These are phyloP conservation scores for Anguilla rostrata DNA, from an alignment of 2,113 vertebrate genomes.

Conservation along the genomic window DNA sequence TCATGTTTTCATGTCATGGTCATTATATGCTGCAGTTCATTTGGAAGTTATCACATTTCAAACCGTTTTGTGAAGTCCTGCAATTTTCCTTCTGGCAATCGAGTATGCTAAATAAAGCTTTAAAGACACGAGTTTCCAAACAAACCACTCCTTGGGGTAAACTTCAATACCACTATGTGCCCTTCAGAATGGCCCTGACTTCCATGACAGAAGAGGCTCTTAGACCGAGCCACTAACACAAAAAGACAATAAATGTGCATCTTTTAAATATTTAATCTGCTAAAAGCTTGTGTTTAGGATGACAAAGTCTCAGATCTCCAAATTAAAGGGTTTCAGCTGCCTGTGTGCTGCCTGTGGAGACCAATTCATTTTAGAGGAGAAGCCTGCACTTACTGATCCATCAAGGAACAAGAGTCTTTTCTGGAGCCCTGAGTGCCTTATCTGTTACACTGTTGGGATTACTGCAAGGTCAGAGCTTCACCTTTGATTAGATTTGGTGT, in stretches of 20 bases:
- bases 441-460: conserved; percentile 48
- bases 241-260: conserved; percentile 48
- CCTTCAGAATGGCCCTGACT: conserved; percentile 18
- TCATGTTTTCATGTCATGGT: background rate
- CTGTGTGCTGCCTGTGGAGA: conserved; percentile 42
- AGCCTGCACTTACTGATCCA: conserved; percentile 39
- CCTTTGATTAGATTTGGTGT: conserved; percentile 49
- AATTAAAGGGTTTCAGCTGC: conserved; percentile 46
- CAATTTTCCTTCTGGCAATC: background rate
- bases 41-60: background rate
- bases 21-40: background rate
- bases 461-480: conserved; percentile 43
- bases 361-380: conserved; percentile 44
- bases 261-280: conserved; percentile 60
- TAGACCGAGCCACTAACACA: conserved; percentile 18
- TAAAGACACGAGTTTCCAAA: conserved; percentile 2
- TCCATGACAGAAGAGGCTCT: conserved; percentile 22
- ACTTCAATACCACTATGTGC: conserved; percentile 6
- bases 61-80: background rate
- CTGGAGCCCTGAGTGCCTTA: conserved; percentile 36
- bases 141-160: conserved; percentile 8
- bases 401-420: conserved; percentile 29
- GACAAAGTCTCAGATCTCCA: conserved; percentile 47
- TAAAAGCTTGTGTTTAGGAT: conserved; percentile 53
- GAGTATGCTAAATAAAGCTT: conserved; percentile 18